Base-by-base conservation (phyloP, 2,888 invertebrate species). In the Tinea pellionella region DNA sequence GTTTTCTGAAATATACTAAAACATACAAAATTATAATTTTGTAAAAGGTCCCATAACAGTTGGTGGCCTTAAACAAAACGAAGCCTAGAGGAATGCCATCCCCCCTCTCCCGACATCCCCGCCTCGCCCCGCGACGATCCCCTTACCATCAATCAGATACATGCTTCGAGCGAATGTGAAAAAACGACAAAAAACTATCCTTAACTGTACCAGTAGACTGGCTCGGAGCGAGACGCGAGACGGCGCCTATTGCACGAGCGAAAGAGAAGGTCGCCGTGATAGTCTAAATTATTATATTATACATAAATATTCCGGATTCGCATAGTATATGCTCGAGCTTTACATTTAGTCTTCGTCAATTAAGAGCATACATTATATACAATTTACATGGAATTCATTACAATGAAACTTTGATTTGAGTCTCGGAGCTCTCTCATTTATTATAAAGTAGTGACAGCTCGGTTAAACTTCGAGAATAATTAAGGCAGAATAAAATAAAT, bases 271-370 rank as follows among this genome's bases (percentile, higher is more conserved):
- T 42, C 47, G 47, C 15, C 15, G 47, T n/a, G 69, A 75, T 77
- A 72, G 78, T 75, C 80, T 78, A 77, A 79, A 80, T 81, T 80
- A 80, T 79, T 78, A 73, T 78, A 77, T 76, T 77, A 78, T 77
- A 80, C 77, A 75, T 80, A 80, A 77, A 79, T 77, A 79, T 77
- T 78, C 70, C 71, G 72, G 70, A 72, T 68, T 68, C 69, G 57
- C 57, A 37, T 30, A 61, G 77, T 73, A 77, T 71, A 71, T 64
- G 67, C 8, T 12, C 2, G 24, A 24, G 6, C 24, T 24, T 3
- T 24, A 24, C 24, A 24, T 24, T 24, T 3, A 24, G 24, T 24
- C 6, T 24, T n/a, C n/a, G n/a, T n/a, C n/a, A n/a, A n/a, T n/a
- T n/a, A n/a, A n/a, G n/a, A n/a, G n/a, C 24, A 24, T 2, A 24